Base-by-base conservation (phyloP, 2,888 invertebrate genomes). In the Dioctria linearis region DNA sequence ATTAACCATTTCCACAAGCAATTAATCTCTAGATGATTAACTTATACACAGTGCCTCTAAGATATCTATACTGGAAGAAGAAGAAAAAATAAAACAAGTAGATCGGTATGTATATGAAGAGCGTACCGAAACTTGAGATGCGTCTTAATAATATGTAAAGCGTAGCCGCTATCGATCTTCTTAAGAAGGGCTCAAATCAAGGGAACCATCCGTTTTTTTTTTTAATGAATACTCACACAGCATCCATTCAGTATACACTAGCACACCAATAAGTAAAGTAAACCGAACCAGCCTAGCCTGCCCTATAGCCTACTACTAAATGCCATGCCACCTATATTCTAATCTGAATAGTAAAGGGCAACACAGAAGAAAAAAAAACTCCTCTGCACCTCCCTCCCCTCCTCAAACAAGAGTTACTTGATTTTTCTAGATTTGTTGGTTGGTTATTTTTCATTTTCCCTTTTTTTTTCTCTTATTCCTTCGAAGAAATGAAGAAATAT, bases 1-100 rank as follows among this genome's bases (percentile, higher is more conserved):
- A 82, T 82, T 82, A 82, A 80, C 80, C 71, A 80, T 82, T 80
- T 82, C 82, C 82, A 82, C 78, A 80, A 82, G 73, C 82, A 80
- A 82, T 82, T 80, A 82, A 82, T 82, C 80, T 82, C 57, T 13
- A 65, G 65, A 80, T 82, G 80, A 73, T 82, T 82, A 82, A 43
- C 75, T 57, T 25, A 25, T 25, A 25, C 59, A 59, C 61, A 43
- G 75, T 57, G 42, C 73, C 40, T 39, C 49, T 43, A 54, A 59
- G 49, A 46, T 75, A 67, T 46, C 78, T 37, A 5, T 54, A 37
- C 57, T 25, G 40, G 8, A 39, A 8, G 59, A 59, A 63, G 63
- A 71, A 5, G 51, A 80, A 39, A 61, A 59, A n/a, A n/a, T n/a
- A n/a, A 25, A 25, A 25, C 2, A 25, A 25, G 25, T 25, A 25